These are phyloP conservation scores for Paraplagusia blochii DNA, from an alignment of 2,113 vertebrate genomes.

Conservation along the genomic window DNA sequence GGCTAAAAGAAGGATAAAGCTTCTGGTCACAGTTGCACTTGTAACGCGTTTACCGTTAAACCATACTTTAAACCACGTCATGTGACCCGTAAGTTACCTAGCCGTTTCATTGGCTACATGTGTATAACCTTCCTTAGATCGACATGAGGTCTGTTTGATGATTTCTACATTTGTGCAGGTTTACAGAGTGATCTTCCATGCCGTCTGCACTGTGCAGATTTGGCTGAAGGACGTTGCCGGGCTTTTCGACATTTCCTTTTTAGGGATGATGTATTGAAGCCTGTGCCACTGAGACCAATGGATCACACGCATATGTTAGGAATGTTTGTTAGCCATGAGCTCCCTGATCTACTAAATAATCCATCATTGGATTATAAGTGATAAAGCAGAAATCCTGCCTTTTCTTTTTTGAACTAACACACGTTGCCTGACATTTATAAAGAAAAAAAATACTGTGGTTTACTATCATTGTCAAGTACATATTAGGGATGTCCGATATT, in stretches of 20 bases:
- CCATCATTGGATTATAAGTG: slow-evolving; percentile 34
- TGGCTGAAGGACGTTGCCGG: slow-evolving; percentile 10
- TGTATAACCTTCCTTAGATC: slow-evolving; percentile 31
- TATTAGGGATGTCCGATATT: no score
- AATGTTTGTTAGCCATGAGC: slow-evolving; percentile 32
- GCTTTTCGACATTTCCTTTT: slow-evolving; percentile 21
- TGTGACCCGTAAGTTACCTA: neutral
- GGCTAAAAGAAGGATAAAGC: slow-evolving; percentile 35
- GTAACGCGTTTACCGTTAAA: slow-evolving; percentile 4
- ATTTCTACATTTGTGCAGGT: slow-evolving; percentile 43
- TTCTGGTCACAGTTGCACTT: slow-evolving; percentile 34
- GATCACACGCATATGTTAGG: slow-evolving; percentile 46
- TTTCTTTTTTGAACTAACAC: slow-evolving; percentile 6
- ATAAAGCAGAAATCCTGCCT: slow-evolving; percentile 21
- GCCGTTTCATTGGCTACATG: slow-evolving; percentile 24
- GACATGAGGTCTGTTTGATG: slow-evolving; percentile 42
- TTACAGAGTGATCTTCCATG: slow-evolving; percentile 29
- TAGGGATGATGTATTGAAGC: slow-evolving; percentile 46
- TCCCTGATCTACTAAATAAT: slow-evolving; percentile 28
- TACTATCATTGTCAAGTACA: no score
- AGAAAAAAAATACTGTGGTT: slow-evolving; percentile 15
- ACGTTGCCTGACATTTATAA: slow-evolving; percentile 28
- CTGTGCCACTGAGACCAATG: slow-evolving; percentile 40
- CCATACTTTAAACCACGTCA: neutral
- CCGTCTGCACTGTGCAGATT: slow-evolving; percentile 22